phyloP scores from a whole-genome alignment of 2,888 invertebrate species.

The Callinectes sapidus region DNA sequence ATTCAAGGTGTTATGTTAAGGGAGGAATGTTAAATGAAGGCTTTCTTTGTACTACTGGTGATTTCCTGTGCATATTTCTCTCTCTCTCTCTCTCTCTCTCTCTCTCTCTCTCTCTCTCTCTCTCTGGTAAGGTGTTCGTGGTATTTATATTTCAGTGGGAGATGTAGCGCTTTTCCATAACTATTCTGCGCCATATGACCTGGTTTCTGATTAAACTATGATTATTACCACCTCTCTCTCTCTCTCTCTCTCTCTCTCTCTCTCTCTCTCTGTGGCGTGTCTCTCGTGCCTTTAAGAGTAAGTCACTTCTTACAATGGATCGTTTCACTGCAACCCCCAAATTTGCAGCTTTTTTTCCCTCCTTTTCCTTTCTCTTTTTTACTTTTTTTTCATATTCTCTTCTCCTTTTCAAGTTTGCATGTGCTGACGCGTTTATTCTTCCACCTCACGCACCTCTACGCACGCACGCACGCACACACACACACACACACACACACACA shows the following conservation, averaged over 20 bases:
- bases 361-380: too few relatives aligned
- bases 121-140: background rate
- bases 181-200: too few relatives aligned
- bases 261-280: background rate
- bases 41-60: background rate
- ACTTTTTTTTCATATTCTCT: background rate
- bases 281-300: background rate
- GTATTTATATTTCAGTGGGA: too few relatives aligned
- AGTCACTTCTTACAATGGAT: background rate
- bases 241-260: constrained; percentile 21
- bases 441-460: background rate
- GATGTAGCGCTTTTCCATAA: too few relatives aligned
- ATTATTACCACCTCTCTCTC: background rate
- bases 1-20: background rate
- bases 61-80: background rate
- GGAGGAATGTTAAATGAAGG: background rate
- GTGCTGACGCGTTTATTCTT: background rate
- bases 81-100: constrained; percentile 18
- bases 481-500: constrained; percentile 11
- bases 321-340: background rate
- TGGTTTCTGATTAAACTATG: too few relatives aligned
- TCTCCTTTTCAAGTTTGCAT: background rate
- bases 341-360: background rate
- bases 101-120: constrained; percentile 17
- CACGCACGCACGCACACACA: background rate